A percentile compares a stretch with the other conserved stretches of the same genome.
Evolutionary conservation across 2,797 vertebrate genomes (phyloP).

Genomic region (Sciurus vulgaris): DNA sequence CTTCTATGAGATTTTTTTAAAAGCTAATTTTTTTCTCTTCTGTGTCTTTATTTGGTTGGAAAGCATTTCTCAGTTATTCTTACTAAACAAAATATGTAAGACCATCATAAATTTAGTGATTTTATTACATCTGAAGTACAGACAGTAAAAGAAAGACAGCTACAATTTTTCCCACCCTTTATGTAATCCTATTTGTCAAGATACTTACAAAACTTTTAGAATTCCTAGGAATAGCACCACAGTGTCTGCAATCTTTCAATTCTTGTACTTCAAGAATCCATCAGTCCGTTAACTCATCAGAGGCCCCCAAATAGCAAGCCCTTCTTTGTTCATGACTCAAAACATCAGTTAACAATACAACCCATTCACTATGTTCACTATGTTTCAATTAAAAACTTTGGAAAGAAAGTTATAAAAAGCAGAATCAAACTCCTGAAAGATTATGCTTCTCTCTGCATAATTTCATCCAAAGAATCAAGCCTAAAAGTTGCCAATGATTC

Average conservation of each 20-base stretch:
- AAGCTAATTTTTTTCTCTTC: background rate
- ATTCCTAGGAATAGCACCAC: constrained; percentile 16
- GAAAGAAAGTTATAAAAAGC: background rate
- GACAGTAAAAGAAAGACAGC: background rate
- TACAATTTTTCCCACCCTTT: background rate
- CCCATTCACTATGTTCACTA: constrained; percentile 54
- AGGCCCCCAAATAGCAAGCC: constrained; percentile 2
- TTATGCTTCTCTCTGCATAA: no score
- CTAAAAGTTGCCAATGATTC: background rate
- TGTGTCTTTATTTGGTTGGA: background rate
- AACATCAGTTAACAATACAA: background rate
- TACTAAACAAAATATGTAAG: background rate
- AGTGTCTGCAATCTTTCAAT: background rate
- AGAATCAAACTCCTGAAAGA: background rate
- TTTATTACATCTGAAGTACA: background rate
- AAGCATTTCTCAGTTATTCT: background rate
- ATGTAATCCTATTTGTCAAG: background rate
- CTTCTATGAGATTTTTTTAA: background rate
- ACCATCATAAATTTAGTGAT: background rate
- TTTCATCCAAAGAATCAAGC: background rate
- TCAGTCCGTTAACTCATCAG: background rate
- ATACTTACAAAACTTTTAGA: background rate
- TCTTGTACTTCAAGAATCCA: background rate
- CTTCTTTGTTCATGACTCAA: constrained; percentile 47
- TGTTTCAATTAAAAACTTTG: background rate